Percentiles rank a stretch among this genome's conserved stretches.
Evolutionary conservation across 2,888 invertebrate genomes (phyloP).

Genomic region (Vesta saturnalis): DNA sequence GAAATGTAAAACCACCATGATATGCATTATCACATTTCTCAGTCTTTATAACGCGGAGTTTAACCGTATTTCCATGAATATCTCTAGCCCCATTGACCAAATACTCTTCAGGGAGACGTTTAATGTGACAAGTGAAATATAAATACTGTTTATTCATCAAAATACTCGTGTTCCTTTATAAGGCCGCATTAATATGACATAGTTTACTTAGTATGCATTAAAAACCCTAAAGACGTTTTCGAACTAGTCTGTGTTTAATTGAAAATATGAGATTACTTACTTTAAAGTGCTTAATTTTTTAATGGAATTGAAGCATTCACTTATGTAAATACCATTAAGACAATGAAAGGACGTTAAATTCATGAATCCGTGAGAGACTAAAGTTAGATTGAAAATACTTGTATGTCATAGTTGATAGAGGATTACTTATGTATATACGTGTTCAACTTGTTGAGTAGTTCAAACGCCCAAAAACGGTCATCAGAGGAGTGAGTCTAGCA

Average conservation of each 20-base stretch:
- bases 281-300: not conserved
- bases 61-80: constrained; percentile 22
- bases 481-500: constrained; percentile 25
- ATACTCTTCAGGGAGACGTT: constrained; percentile 17
- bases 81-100: constrained; percentile 23
- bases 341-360: constrained; percentile 15
- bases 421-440: constrained; percentile 34
- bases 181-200: not conserved
- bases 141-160: not conserved
- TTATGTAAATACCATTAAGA: constrained; percentile 44
- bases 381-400: not conserved
- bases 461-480: constrained; percentile 34
- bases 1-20: constrained; percentile 43
- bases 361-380: too few species aligned
- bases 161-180: constrained; percentile 6
- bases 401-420: too few species aligned
- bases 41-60: constrained; percentile 31
- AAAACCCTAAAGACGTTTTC: not conserved
- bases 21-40: constrained; percentile 39
- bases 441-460: constrained; percentile 36
- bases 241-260: not conserved
- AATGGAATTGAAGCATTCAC: constrained; percentile 13
- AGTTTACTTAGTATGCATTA: constrained; percentile 6
- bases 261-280: not conserved
- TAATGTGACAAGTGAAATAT: constrained; percentile 9